Percentiles rank a stretch among this genome's conserved stretches.
phyloP scores from a whole-genome alignment of 1,140 invertebrate genomes.

The Sycobia sp. region DNA sequence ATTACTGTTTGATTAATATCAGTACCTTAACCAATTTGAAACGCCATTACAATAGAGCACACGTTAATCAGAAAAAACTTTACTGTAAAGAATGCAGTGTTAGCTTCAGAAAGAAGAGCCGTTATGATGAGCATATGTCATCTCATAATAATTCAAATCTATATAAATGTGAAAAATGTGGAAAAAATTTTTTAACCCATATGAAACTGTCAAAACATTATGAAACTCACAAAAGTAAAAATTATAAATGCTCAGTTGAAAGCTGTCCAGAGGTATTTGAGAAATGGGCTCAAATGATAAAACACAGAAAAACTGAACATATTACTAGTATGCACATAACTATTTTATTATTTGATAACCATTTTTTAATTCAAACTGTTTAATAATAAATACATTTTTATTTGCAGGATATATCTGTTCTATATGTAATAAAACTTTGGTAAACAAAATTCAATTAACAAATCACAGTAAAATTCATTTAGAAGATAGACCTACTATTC shows the following conservation, averaged over 20 bases:
- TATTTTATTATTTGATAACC: neutral
- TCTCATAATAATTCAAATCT: constrained; percentile 10
- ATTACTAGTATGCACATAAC: constrained; percentile 16
- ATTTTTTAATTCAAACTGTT: neutral
- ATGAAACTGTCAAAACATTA: constrained; percentile 10
- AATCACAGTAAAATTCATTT: constrained; percentile 11
- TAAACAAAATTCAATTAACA: neutral
- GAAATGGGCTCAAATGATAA: constrained; percentile 22
- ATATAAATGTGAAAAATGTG: constrained; percentile 29
- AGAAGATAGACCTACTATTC: constrained; percentile 17
- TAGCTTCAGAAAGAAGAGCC: constrained; percentile 31
- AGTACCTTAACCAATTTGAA: constrained; percentile 33
- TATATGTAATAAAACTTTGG: constrained; percentile 26
- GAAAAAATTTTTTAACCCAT: neutral
- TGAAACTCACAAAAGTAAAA: constrained; percentile 15
- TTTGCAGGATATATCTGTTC: constrained; percentile 21
- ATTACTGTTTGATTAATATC: constrained; percentile 11
- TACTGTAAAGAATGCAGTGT: constrained; percentile 23
- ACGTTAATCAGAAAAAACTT: constrained; percentile 9
- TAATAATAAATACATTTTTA: neutral
- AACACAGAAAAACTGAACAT: constrained; percentile 21
- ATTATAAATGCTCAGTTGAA: constrained; percentile 16
- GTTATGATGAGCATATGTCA: constrained; percentile 25
- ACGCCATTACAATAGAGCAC: constrained; percentile 30
- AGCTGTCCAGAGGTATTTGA: constrained; percentile 28